Conservation (phyloP, 2,888 invertebrate species). For the Frankliniella fusca region DNA sequence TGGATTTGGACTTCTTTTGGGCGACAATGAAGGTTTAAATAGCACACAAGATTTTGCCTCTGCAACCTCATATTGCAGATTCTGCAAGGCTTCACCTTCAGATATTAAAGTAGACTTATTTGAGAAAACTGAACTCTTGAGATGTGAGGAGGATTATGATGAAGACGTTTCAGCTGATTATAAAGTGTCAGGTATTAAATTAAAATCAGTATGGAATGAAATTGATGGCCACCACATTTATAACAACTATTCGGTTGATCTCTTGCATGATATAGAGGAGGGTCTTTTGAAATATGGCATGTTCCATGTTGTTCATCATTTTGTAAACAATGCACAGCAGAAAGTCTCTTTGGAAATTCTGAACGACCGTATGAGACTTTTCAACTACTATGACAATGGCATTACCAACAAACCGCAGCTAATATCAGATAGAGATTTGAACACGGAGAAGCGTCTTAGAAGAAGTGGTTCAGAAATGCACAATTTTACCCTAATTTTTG, state of each 20-base stretch:
- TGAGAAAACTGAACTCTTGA: background rate
- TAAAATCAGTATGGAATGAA: background rate
- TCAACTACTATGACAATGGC: background rate
- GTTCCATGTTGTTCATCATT: background rate
- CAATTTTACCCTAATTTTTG: too few species aligned
- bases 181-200: background rate
- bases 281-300: background rate
- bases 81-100: background rate
- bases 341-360: background rate
- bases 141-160: background rate
- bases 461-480: background rate
- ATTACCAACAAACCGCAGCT: background rate
- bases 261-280: background rate
- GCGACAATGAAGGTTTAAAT: background rate
- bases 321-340: background rate
- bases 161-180: background rate
- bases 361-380: background rate
- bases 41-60: background rate
- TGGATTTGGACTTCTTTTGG: background rate
- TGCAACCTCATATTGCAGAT: background rate
- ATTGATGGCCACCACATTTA: background rate
- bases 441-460: background rate
- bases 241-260: background rate
- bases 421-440: background rate
- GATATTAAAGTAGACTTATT: background rate